Base-by-base conservation (phyloP, 2,888 invertebrate species). In the Morpho helenor region DNA sequence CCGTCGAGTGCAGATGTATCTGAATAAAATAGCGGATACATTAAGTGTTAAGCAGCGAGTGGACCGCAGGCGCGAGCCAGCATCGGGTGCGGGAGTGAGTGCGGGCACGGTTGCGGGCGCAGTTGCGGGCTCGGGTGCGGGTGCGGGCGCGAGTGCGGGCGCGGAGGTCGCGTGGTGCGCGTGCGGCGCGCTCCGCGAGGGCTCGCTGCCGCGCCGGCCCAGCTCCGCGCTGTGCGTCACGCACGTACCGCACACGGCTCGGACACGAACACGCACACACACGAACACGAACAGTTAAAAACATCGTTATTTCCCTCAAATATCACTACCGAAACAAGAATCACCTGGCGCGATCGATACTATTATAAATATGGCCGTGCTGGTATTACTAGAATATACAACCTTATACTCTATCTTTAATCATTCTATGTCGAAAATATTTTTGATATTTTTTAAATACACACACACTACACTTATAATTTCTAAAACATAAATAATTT, bases 151-250 rank as follows among this genome's bases (percentile, higher is more conserved):
- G 66, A 65, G 67, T 8, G 39, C 39, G 64, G 66, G 66, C 64
- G 68, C 59, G 65, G 66, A 65, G 64, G 66, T 76, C 72, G 74
- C 74, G 76, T 67, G 69, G 70, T 64, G 72, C 72, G 72, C 77
- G 79, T 77, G 78, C 76, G 62, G 78, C 73, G 73, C 71, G 64
- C 64, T 59, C 55, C 63, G 69, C 46, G 70, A 67, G 55, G 75
- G 75, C 73, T 77, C 81, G 51, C 75, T 78, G 71, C 80, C 81
- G 72, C 81, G 84, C 65, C 76, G 82, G 47, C 75, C 83, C 71
- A 72, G 74, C 80, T 73, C 80, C 65, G 82, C 84, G 72, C 76
- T 80, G 82, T 80, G 62, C 67, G 65, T 61, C 66, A 62, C 68
- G 39, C 49, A 16, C 56, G 23, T 9, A 52, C n/a, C 53, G 41